phyloP scores from a whole-genome alignment of 2,797 vertebrate species.

The Tragelaphus oryx region DNA sequence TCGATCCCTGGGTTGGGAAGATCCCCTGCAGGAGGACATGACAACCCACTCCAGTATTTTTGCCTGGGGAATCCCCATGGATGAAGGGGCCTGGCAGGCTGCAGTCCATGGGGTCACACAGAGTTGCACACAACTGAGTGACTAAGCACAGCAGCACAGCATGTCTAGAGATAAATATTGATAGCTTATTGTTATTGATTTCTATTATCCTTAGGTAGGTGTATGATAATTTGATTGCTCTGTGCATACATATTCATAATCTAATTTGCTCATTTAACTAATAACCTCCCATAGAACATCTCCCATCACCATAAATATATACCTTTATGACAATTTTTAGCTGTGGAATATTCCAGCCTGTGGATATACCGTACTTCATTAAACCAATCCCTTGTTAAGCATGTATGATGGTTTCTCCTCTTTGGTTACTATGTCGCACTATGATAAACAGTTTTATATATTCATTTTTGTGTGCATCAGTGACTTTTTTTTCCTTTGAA shows the following conservation, averaged over 20 bases:
- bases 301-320: neutral
- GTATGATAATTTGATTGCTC: neutral
- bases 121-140: neutral
- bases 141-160: neutral
- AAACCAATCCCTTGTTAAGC: neutral
- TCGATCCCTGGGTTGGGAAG: neutral
- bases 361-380: neutral
- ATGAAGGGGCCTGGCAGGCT: neutral
- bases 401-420: neutral
- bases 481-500: neutral
- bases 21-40: neutral
- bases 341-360: neutral
- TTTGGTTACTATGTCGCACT: neutral
- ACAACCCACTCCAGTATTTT: neutral
- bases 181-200: neutral
- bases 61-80: neutral
- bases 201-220: neutral
- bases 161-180: neutral
- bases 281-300: neutral
- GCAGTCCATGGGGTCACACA: neutral
- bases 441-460: neutral
- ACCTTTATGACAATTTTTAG: neutral
- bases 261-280: neutral
- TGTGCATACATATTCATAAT: neutral
- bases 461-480: neutral